These are phyloP conservation scores for Falcunculus frontatus DNA, from an alignment of 2,113 vertebrate species.

Conservation along the genomic window DNA sequence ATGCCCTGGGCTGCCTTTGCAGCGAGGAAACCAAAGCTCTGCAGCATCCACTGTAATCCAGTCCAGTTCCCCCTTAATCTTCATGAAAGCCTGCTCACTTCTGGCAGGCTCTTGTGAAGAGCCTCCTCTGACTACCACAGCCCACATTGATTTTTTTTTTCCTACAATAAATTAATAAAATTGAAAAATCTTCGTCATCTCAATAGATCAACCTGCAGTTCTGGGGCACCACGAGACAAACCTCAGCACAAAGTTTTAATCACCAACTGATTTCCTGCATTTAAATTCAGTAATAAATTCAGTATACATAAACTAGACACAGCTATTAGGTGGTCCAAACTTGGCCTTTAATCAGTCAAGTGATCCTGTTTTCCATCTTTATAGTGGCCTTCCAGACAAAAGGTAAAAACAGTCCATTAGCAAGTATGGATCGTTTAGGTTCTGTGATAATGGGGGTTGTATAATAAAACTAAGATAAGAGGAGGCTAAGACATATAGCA, in stretches of 20 bases:
- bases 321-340: not conserved
- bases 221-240: not conserved
- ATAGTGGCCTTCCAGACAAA: not conserved
- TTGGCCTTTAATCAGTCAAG: not conserved
- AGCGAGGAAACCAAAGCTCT: not conserved
- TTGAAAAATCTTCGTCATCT: not conserved
- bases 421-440: not conserved
- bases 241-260: not conserved
- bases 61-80: not conserved
- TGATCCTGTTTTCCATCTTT: not conserved
- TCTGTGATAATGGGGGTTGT: not conserved
- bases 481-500: not conserved
- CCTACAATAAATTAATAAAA: not conserved
- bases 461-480: not conserved
- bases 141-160: not conserved
- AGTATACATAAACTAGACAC: not conserved
- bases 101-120: not conserved
- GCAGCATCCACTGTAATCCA: not conserved
- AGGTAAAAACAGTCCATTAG: not conserved
- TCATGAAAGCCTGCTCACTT: not conserved
- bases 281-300: not conserved
- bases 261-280: not conserved
- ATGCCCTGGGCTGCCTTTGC: not conserved
- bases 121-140: not conserved
- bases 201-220: not conserved